phyloP scores from a whole-genome alignment of 1,140 invertebrate species.

The Calycopis cecrops region DNA sequence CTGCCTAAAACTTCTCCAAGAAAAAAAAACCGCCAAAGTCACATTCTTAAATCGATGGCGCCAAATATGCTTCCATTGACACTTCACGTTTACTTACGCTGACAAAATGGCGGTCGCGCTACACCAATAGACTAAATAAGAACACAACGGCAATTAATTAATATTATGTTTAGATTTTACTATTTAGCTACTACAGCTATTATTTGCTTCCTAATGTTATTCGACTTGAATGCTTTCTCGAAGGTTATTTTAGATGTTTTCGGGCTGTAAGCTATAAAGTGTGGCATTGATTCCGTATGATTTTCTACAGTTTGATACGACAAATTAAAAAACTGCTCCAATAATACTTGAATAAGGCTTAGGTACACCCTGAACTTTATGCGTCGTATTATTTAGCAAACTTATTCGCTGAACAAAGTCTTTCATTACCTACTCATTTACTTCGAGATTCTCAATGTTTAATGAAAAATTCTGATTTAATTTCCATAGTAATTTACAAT shows the following conservation, averaged over 20 bases:
- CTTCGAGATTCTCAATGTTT: too few relatives aligned
- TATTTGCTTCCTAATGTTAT: constrained; percentile 8
- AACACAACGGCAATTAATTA: constrained; percentile 10
- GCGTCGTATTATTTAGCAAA: too few relatives aligned
- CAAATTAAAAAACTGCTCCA: too few relatives aligned
- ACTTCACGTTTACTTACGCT: background rate
- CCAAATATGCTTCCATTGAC: background rate
- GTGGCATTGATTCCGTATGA: too few relatives aligned
- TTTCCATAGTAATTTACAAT: too few relatives aligned
- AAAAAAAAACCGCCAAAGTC: background rate
- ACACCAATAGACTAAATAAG: background rate
- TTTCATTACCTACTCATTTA: too few relatives aligned
- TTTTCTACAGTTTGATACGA: too few relatives aligned
- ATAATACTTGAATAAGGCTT: too few relatives aligned
- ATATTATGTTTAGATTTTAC: constrained; percentile 11
- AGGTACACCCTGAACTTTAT: too few relatives aligned
- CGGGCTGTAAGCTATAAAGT: background rate
- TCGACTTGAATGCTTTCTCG: constrained; percentile 1
- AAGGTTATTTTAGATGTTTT: background rate
- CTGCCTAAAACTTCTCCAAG: constrained; percentile 4
- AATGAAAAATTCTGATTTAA: too few relatives aligned
- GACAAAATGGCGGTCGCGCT: background rate
- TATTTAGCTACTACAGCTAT: constrained; percentile 3
- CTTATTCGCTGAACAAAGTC: too few relatives aligned
- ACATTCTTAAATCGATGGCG: constrained; percentile 1